These are phyloP conservation scores for Prosapia bicincta DNA, from an alignment of 2,888 invertebrate genomes.

Conservation along the genomic window DNA sequence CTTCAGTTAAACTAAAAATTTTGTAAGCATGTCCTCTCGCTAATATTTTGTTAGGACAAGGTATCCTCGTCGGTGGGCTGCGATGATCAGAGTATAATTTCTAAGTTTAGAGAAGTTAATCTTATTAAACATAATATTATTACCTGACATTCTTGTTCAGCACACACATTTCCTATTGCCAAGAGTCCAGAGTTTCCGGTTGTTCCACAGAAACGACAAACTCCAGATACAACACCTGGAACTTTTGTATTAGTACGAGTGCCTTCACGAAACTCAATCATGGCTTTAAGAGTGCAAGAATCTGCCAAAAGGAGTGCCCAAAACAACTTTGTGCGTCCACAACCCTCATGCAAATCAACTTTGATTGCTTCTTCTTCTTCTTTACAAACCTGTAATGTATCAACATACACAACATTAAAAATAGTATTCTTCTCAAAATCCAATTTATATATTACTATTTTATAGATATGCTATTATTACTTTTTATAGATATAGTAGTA, in stretches of 20 bases:
- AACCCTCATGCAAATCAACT: constrained; percentile 94
- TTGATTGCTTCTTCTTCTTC: constrained; percentile 95
- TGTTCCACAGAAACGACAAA: constrained; percentile 89
- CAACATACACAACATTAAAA: too few relatives aligned
- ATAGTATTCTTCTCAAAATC: too few relatives aligned
- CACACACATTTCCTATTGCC: constrained; percentile 91
- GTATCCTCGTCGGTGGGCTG: too few relatives aligned
- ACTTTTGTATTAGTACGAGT: constrained; percentile 41
- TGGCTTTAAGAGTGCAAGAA: constrained; percentile 84
- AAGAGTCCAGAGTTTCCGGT: constrained; percentile 77
- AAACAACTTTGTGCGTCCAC: constrained; percentile 92
- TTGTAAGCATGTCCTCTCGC: too few relatives aligned
- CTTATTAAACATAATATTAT: too few relatives aligned
- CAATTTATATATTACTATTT: too few relatives aligned
- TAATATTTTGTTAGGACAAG: too few relatives aligned
- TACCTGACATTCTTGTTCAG: constrained; percentile 90
- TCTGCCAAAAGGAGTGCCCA: constrained; percentile 94
- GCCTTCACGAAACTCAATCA: constrained; percentile 87
- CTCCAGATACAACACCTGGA: constrained; percentile 56
- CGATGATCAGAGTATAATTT: too few relatives aligned
- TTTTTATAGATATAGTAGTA: too few relatives aligned
- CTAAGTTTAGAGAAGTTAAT: too few relatives aligned
- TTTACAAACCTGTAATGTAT: constrained; percentile 82
- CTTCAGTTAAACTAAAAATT: too few relatives aligned
- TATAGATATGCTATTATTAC: too few relatives aligned